Evolutionary conservation across 2,888 invertebrate genomes (phyloP), one percentile per base, ranked within the genome.

Genomic region (Sphaeridia pumilis): DNA sequence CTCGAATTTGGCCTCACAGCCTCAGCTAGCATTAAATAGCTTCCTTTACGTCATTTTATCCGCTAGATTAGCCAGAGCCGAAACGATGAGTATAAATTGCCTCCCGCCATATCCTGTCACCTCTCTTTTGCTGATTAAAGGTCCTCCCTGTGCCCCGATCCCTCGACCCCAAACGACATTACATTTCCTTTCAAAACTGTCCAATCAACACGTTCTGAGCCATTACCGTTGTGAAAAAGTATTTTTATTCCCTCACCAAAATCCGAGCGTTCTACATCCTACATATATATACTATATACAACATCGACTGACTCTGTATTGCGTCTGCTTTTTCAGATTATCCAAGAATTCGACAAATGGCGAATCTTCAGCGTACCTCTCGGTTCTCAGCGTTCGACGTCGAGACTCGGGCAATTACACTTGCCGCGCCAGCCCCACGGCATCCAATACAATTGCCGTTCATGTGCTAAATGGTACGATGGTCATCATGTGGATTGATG

Each of bases 391-490:
- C 63, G 74, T 78, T 34, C 74, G 74, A 63, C 75, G 75, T 57
- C 72, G 72, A 49, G 76, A 79, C 66, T 76, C 77, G 27, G 79
- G 79, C 52, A 78, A 78, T 69, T 78, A 78, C 69, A 77, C 77
- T 59, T 79, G 79, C 67, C 67, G 71, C 49, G 74, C 73, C 27
- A 70, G 72, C 53, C 67, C 69, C 48, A 64, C 70, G 59, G 76
- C 77, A 53, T 74, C 73, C 59, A 74, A 76, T 62, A 76, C 76
- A 49, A 75, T 78, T 51, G 74, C 76, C 47, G 77, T 78, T 61
- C 78, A 79, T 69, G 77, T 79, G 61, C 74, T 79, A 59, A 78
- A 78, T 68, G 78, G 78, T 77, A 71, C 24, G n/a, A n/a, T n/a
- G n/a, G n/a, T n/a, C n/a, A n/a, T n/a, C n/a, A n/a, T n/a, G n/a